Base-by-base conservation (phyloP, 2,888 invertebrate genomes). In the Drosophila paramelanica region DNA sequence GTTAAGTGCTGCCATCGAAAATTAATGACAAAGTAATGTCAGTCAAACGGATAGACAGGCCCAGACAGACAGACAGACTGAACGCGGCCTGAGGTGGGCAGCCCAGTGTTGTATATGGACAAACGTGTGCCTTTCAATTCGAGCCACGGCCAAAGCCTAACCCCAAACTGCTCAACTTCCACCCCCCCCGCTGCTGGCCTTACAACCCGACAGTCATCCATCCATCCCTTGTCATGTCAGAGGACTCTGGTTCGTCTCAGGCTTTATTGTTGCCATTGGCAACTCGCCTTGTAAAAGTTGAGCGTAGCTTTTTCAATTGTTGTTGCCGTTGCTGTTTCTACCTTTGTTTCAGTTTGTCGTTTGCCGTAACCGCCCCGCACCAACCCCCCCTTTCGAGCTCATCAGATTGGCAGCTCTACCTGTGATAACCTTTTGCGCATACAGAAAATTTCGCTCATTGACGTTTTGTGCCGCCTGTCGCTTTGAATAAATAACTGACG, bases 1-100 rank as follows among this genome's bases (percentile, higher is more conserved):
- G 86, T 80, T 88, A 89, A 88, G 86, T 86, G 86, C 81, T 81
- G 77, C 81, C 85, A 77, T 85, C 77, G 85, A 89, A 90, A 90
- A 91, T 90, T 90, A 91, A 91, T 91, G 90, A 86, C 88, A 90
- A 90, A 90, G 89, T 89, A 90, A 90, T 91, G 92, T 89, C 92
- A 84, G 88, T 89, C 91, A 88, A 85, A 80, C 59, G 73, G 79
- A 89, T 79, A 83, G 86, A 88, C 88, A 88, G 66, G 61, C 66
- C 52, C 17, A 70, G 64, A 62, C 62, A 17, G 17, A 61, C 77
- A 74, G 68, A 31, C 31, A 27, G 13, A 41, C 23, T n/a, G 27
- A 41, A 13, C 23, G 20, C 31, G 31, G 17, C 31, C 11, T n/a
- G 14, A 23, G 14, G 11, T 14, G 33, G 14, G 8, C n/a, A n/a